Evolutionary conservation across 2,888 invertebrate species (phyloP), one percentile per base, ranked within the genome.

Genomic region (Ectemnius cavifrons): DNA sequence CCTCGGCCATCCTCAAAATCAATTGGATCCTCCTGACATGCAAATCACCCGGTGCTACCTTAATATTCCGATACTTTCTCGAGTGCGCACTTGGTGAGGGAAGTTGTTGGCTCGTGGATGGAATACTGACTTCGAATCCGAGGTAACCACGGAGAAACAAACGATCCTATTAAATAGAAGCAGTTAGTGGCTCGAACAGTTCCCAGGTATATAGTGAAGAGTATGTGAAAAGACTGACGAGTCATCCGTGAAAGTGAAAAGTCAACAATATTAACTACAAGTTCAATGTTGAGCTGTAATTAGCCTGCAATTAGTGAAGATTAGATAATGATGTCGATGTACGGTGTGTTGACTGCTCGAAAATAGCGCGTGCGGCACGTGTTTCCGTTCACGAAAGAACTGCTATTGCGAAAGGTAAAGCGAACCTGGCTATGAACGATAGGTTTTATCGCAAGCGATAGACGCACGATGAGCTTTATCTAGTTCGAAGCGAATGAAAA

Each of bases 371-470:
- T 37, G 37, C 37, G 14, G 3, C 58, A 47, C 58, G 64, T 67
- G 47, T 71, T 67, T 67, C 37, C 62, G 62, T 67, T 67, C 49
- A 49, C 52, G 67, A 37, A 45, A 59, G 47, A 20, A 45, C 59
- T 46, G 0, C 20, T 59, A 59, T 75, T 66, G 52, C 67, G 64
- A 73, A 56, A 45, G 27, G 60, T 28, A 18, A n/a, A 45, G 11
- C 57, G 11, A 67, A 64, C 20, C 18, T 27, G 60, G 16, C 64
- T 45, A 61, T 65, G 45, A n/a, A 63, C 16, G 52, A 1, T 47
- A 46, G 52, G 37, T 52, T 65, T 71, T 56, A 52, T 71, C 65
- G 62, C 28, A 28, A n/a, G 64, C 56, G 58, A 56, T n/a, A 16
- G 62, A 46, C 56, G 13, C 6, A 23, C 49, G 64, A 64, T 16